These are phyloP conservation scores for Malurus melanocephalus DNA, from an alignment of 2,113 vertebrate species.

Conservation along the genomic window DNA sequence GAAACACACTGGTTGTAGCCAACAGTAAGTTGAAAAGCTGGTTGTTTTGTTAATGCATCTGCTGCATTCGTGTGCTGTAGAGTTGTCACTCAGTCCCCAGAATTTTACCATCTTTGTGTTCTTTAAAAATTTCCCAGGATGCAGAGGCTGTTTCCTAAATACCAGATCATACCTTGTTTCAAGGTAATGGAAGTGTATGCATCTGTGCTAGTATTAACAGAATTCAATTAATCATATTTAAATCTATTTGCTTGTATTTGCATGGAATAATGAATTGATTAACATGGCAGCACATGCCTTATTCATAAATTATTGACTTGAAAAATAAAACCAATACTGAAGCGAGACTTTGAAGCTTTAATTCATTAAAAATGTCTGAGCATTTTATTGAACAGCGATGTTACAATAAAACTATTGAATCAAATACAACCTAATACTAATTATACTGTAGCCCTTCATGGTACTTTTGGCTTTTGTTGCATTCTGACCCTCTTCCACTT, in stretches of 20 bases:
- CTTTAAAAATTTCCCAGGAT: not conserved
- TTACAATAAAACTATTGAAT: not conserved
- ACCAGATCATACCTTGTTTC: not conserved
- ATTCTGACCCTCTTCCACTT: not conserved
- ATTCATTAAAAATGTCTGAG: not conserved
- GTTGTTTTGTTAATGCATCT: conserved; percentile 45
- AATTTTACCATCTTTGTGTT: not conserved
- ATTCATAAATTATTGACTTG: not conserved
- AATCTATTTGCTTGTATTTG: conserved; percentile 38
- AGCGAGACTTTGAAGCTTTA: not conserved
- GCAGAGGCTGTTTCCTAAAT: not conserved
- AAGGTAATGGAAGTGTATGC: not conserved
- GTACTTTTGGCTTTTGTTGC: not conserved
- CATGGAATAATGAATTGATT: conserved; percentile 9
- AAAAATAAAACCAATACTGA: conserved; percentile 10
- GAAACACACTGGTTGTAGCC: conserved; percentile 44
- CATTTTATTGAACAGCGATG: not conserved
- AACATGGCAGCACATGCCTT: not conserved
- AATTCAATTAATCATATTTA: conserved; percentile 22
- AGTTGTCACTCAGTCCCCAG: not conserved
- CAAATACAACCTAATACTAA: not conserved
- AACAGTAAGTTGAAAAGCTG: conserved; percentile 45
- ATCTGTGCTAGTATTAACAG: not conserved
- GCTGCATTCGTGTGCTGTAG: not conserved
- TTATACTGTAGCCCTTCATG: not conserved